Conservation (phyloP, 2,888 invertebrate species). For the Andrena bucephala region DNA sequence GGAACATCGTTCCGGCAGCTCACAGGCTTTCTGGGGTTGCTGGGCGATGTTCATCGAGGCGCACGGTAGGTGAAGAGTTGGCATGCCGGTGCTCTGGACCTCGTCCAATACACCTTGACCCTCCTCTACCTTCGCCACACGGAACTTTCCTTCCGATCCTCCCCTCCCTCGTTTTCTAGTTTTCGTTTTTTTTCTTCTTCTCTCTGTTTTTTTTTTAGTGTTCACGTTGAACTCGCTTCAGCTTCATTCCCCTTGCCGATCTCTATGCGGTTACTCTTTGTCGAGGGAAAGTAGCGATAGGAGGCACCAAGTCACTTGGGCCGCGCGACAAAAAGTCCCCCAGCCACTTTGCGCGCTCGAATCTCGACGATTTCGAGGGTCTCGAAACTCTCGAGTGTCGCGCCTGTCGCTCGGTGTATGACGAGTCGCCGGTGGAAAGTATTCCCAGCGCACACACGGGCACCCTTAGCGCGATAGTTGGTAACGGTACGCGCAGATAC, state of each 20-base stretch:
- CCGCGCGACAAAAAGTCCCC: too few relatives aligned
- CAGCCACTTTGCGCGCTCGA: too few relatives aligned
- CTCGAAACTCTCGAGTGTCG: too few relatives aligned
- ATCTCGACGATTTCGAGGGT: too few relatives aligned
- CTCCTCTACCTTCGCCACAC: background rate
- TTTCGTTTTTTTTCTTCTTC: background rate
- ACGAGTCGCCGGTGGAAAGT: too few relatives aligned
- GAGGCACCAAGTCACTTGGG: too few relatives aligned
- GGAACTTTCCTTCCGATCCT: conserved; percentile 4
- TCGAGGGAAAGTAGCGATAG: too few relatives aligned
- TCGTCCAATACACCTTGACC: conserved; percentile 38
- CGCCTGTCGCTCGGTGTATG: too few relatives aligned
- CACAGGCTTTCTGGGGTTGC: conserved; percentile 83
- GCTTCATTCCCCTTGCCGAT: conserved; percentile 6
- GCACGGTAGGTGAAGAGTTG: conserved; percentile 82
- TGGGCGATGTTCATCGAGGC: conserved; percentile 84
- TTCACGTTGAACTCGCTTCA: conserved; percentile 38
- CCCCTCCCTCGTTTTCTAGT: background rate
- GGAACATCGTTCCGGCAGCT: conserved; percentile 74
- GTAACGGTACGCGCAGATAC: too few relatives aligned
- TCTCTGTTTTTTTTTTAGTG: background rate
- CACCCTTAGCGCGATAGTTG: too few relatives aligned
- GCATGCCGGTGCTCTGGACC: conserved; percentile 70
- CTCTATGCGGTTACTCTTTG: too few relatives aligned
- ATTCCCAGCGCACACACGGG: too few relatives aligned